Conservation (phyloP, 2,113 vertebrate species). For the Neogale vison region DNA sequence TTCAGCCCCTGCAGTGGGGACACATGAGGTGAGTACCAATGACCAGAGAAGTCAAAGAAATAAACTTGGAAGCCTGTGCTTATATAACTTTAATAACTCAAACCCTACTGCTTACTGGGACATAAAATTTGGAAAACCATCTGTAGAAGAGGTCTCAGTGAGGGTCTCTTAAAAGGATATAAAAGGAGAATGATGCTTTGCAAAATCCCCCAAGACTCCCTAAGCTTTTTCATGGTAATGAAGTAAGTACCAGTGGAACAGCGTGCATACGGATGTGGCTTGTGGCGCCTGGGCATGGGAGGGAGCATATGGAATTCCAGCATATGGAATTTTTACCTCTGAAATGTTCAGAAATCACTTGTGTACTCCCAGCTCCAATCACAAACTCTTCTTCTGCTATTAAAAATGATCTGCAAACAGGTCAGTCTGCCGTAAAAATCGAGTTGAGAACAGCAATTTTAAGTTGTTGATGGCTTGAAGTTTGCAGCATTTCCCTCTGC, state of each 20-base stretch:
- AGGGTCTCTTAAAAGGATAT: conserved; percentile 51
- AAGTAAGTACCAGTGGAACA: conserved; percentile 82
- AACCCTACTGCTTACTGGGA: conserved; percentile 11
- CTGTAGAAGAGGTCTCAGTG: conserved; percentile 20
- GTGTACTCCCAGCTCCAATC: conserved; percentile 71
- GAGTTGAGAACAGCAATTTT: conserved; percentile 83
- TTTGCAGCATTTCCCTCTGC: conserved; percentile 67
- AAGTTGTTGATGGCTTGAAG: conserved; percentile 80
- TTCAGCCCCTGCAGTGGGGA: not conserved
- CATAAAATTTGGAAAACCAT: conserved; percentile 20
- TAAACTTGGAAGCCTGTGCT: not conserved
- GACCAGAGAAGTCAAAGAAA: conserved; percentile 35
- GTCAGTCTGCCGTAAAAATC: conserved; percentile 84
- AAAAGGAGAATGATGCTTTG: conserved; percentile 80
- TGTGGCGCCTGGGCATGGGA: not conserved
- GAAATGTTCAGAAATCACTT: conserved; percentile 85
- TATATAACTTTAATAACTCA: conserved; percentile 39
- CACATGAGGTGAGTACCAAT: not conserved
- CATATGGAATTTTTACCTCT: conserved; percentile 81
- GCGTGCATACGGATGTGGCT: conserved; percentile 70
- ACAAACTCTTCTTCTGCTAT: conserved; percentile 78
- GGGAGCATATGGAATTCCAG: conserved; percentile 34
- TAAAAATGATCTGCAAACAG: conserved; percentile 80
- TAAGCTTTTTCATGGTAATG: conserved; percentile 82
- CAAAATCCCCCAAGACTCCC: conserved; percentile 78